phyloP scores from a whole-genome alignment of 2,113 vertebrate species.

The Phrynosoma blainvillii region DNA sequence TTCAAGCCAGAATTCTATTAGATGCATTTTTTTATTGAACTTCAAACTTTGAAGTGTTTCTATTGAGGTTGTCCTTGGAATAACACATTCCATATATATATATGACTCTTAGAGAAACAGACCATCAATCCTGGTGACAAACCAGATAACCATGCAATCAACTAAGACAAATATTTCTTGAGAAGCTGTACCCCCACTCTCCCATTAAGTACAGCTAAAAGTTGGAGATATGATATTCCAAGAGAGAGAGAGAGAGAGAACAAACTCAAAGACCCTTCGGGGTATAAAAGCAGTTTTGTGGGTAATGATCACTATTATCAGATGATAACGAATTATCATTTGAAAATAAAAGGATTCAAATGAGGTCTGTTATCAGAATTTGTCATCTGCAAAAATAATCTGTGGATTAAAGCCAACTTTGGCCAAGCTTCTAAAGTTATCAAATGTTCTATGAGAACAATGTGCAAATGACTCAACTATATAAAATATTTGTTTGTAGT shows the following conservation, averaged over 20 bases:
- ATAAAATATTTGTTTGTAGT: neutral
- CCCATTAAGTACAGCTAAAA: neutral
- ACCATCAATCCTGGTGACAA: conserved; percentile 5
- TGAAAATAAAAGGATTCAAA: neutral
- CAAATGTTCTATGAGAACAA: neutral
- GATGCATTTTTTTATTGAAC: neutral
- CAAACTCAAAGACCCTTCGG: neutral
- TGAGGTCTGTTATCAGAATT: neutral
- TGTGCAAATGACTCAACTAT: neutral
- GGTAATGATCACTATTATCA: neutral
- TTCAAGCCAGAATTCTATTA: conserved; percentile 4
- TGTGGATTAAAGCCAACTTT: neutral
- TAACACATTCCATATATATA: neutral
- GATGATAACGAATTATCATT: neutral
- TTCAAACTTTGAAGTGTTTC: neutral
- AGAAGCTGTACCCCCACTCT: neutral
- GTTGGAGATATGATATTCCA: neutral
- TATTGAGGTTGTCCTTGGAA: neutral
- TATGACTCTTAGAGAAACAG: neutral
- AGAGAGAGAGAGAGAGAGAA: no score
- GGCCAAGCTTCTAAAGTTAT: neutral
- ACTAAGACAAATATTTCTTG: neutral
- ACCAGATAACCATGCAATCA: neutral
- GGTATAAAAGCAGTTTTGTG: neutral
- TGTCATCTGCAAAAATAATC: neutral